Evolutionary conservation across 23 tunicate species (phyloP).

Genomic region (Trididemnum nubilum): DNA sequence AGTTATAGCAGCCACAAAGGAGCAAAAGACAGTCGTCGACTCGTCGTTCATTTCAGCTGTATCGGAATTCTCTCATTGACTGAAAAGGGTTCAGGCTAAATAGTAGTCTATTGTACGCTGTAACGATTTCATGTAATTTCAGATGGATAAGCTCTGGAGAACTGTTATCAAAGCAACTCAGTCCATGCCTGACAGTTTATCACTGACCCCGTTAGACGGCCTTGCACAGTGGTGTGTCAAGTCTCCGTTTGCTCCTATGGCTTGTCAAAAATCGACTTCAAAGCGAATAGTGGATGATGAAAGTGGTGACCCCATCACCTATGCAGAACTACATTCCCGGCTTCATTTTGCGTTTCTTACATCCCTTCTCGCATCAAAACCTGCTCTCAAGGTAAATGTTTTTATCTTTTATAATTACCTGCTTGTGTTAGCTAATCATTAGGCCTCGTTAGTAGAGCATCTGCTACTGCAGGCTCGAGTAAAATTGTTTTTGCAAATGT

Average conservation of each 20-base stretch:
- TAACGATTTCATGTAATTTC: not conserved
- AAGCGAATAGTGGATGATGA: not conserved
- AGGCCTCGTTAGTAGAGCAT: too few species aligned
- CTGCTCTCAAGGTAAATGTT: constrained; percentile 51
- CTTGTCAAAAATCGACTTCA: constrained; percentile 3
- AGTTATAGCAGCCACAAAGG: too few species aligned
- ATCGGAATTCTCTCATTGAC: too few species aligned
- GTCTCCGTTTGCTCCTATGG: constrained; percentile 62
- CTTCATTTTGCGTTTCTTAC: constrained; percentile 70
- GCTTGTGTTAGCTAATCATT: too few species aligned
- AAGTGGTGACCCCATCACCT: not conserved
- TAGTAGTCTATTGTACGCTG: not conserved
- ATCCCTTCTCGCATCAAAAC: constrained; percentile 60
- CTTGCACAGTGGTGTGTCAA: constrained; percentile 72
- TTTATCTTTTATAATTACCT: too few species aligned
- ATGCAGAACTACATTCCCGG: constrained; percentile 56
- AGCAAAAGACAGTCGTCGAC: too few species aligned
- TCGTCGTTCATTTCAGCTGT: too few species aligned
- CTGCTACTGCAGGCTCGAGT: too few species aligned
- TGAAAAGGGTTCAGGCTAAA: too few species aligned
- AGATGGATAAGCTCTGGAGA: constrained; percentile 88
- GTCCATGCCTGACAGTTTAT: constrained; percentile 53
- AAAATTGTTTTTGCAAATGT: too few species aligned
- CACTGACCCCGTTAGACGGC: constrained; percentile 77
- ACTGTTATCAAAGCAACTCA: constrained; percentile 85